Evolutionary conservation across 2,888 invertebrate species (phyloP).

Genomic region (Unio pictorum): DNA sequence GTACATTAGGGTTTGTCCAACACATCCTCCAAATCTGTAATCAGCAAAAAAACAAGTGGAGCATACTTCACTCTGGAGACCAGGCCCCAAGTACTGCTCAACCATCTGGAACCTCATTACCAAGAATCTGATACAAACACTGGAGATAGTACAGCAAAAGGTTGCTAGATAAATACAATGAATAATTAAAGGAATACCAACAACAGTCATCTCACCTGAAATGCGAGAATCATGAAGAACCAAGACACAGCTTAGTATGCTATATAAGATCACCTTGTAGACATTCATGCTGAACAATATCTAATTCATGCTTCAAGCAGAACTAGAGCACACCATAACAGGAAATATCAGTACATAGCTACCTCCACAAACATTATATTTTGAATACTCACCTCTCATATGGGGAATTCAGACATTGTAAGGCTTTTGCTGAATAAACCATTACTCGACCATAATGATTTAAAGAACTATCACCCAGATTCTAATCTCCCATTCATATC

Average conservation of each 20-base stretch:
- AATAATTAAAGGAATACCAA: constrained; percentile 9
- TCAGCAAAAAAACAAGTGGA: background rate
- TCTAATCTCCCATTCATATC: no score
- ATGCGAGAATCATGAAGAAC: constrained; percentile 6
- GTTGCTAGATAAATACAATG: constrained; percentile 1
- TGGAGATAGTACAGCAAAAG: constrained; percentile 7
- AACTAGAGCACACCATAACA: no score
- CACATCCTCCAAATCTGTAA: constrained; percentile 4
- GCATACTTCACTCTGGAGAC: constrained; percentile 1
- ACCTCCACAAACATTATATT: no score
- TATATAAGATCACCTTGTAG: constrained; percentile 8
- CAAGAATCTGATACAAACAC: background rate
- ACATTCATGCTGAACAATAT: background rate
- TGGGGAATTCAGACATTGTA: no score
- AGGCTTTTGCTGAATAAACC: no score
- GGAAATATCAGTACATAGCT: no score
- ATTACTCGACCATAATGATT: no score
- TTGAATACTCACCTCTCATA: no score
- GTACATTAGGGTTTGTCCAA: constrained; percentile 3
- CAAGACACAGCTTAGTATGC: constrained; percentile 7
- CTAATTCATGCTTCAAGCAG: no score
- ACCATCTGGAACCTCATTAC: constrained; percentile 6
- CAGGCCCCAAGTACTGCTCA: background rate
- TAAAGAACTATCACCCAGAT: no score
- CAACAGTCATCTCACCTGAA: constrained; percentile 5